Evolutionary conservation across 2,797 vertebrate genomes (phyloP).

Genomic region (Xenentodon cancila): DNA sequence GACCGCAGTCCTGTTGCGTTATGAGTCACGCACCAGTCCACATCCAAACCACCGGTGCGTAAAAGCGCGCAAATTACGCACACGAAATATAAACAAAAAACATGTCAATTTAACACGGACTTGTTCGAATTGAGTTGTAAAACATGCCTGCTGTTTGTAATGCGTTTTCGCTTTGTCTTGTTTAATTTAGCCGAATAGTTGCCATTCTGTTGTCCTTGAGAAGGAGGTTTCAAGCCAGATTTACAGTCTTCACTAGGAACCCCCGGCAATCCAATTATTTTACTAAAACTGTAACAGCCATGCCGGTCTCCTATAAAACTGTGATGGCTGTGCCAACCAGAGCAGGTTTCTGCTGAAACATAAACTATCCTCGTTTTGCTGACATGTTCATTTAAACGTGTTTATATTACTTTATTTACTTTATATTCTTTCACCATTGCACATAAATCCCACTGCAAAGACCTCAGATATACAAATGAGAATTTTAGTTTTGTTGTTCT

Average conservation of each 20-base stretch:
- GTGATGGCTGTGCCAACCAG: slow-evolving; percentile 40
- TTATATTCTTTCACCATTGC: slow-evolving; percentile 40
- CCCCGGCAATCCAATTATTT: slow-evolving; percentile 69
- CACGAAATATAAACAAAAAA: slow-evolving; percentile 21
- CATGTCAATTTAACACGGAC: not conserved
- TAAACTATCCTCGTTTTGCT: slow-evolving; percentile 54
- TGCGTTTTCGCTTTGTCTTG: not conserved
- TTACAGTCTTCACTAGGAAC: slow-evolving; percentile 50
- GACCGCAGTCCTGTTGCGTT: not conserved
- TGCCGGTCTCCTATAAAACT: slow-evolving; percentile 55
- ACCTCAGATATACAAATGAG: slow-evolving; percentile 5
- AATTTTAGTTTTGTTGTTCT: slow-evolving; percentile 22
- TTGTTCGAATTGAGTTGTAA: slow-evolving; percentile 2
- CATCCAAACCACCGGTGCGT: slow-evolving; percentile 31
- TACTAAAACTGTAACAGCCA: slow-evolving; percentile 51
- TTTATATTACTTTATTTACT: slow-evolving; percentile 60
- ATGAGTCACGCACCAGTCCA: slow-evolving; percentile 13
- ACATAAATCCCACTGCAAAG: slow-evolving; percentile 24
- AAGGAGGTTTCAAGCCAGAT: slow-evolving; percentile 41
- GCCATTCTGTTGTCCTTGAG: slow-evolving; percentile 40
- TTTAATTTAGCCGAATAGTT: slow-evolving; percentile 42
- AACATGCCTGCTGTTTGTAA: not conserved
- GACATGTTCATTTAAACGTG: slow-evolving; percentile 60
- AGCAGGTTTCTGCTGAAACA: slow-evolving; percentile 45
- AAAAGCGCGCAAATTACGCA: slow-evolving; percentile 21